Conservation (phyloP, 2,113 vertebrate genomes). For the Mixornis gularis region DNA sequence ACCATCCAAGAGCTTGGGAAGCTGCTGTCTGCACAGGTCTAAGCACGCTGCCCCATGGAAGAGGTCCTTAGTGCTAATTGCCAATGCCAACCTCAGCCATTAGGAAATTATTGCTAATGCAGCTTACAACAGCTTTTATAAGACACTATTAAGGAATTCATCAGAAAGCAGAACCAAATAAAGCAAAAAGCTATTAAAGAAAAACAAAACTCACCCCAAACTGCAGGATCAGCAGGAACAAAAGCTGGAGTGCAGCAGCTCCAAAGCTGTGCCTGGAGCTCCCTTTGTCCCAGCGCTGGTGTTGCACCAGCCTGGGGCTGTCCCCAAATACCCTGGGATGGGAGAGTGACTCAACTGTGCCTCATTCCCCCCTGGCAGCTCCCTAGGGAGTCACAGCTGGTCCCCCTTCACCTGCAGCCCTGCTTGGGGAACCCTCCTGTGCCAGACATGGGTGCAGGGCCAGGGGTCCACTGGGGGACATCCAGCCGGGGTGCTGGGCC, state of each 20-base stretch:
- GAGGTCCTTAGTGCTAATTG: not conserved
- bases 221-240: not conserved
- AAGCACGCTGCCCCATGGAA: not conserved
- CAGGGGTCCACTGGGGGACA: not conserved
- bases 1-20: not conserved
- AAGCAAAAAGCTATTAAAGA: not conserved
- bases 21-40: not conserved
- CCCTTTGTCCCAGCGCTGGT: not conserved
- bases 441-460: too few species aligned
- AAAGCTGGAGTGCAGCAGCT: not conserved
- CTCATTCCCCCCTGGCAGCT: not conserved
- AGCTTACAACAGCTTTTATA: not conserved
- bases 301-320: not conserved
- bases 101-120: not conserved
- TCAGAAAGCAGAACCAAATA: not conserved
- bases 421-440: rapidly evolving
- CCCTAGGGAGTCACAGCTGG: not conserved
- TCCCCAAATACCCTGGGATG: not conserved
- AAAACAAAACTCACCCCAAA: not conserved
- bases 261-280: rapidly evolving
- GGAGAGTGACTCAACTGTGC: not conserved
- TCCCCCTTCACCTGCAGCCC: not conserved
- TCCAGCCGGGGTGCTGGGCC: not conserved
- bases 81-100: not conserved
- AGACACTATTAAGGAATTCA: not conserved